phyloP scores from a whole-genome alignment of 2,113 vertebrate genomes.

The Upupa epops region DNA sequence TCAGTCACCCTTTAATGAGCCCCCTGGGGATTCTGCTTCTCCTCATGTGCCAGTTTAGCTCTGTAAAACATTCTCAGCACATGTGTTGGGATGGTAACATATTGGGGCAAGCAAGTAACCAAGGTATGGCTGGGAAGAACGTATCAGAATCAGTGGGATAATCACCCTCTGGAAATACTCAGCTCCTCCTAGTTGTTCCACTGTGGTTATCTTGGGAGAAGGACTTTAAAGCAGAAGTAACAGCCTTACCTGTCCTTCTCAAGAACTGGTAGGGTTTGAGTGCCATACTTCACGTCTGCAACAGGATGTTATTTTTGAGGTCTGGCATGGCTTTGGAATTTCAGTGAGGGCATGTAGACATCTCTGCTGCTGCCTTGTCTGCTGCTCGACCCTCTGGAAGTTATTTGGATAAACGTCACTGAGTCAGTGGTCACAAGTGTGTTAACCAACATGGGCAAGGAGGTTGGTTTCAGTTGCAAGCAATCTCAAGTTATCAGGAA shows the following conservation, averaged over 20 bases:
- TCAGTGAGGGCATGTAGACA: neutral
- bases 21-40: neutral
- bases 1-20: neutral
- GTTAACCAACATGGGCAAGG: accelerated
- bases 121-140: neutral
- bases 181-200: neutral
- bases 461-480: neutral
- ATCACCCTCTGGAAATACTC: neutral
- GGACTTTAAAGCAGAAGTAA: neutral
- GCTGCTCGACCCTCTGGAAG: neutral
- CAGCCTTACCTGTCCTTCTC: neutral
- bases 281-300: neutral
- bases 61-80: accelerated
- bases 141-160: neutral
- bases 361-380: neutral
- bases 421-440: too few species aligned
- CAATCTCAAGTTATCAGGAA: neutral
- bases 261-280: neutral
- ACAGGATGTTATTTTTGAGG: neutral
- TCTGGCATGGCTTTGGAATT: neutral
- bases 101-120: neutral
- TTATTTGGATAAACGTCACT: neutral
- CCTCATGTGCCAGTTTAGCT: neutral
- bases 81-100: neutral
- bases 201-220: neutral